Base-by-base conservation (phyloP, 1,140 invertebrate species). In the Drosophila mojavensis region DNA sequence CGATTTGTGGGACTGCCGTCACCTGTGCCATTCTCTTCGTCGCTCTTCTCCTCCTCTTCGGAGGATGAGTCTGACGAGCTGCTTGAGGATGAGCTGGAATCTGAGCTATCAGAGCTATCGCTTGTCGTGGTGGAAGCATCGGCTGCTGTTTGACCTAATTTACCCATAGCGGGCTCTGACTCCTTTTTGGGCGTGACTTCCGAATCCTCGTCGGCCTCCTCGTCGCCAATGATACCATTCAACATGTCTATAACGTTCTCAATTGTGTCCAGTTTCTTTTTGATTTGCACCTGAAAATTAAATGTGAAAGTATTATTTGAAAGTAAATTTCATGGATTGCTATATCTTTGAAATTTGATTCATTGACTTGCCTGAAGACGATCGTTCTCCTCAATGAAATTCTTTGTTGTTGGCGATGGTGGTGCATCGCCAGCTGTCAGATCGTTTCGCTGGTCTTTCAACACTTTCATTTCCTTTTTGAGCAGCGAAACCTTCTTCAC, bases 171-270 rank as follows among this genome's bases (percentile, higher is more conserved):
- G 28, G 55, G 61, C 10, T 79, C 69, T 4, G 53, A 28, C 0
- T 63, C 55, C 24, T 47, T 5, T 33, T 68, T 89, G 11, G 56
- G 47, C 13, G 47, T 58, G n/a, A 4, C 13, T 63, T 50, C 64
- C 2, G 54, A 56, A 4, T 89, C 84, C n/a, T 92, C 80, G 7
- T 86, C 81, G 15, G 63, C 61, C 9, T 86, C 84, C 30, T 89
- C 84, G 28, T 89, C 86, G 26, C 84, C 84, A 78, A 97, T 97
- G 76, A 97, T 96, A 26, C 95, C 95, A 36, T 96, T 96, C 53
- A 97, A 92, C 95, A 97, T 97, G 78, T 97, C 96, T 76, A 97
- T 96, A 1, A 97, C 96, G 92, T 96, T 97, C 92, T 95, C 95
- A 78, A 97, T 96, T 0, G 96, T 96, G 92, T 96, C 96, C 92